These are phyloP conservation scores for Drosophila diplacantha DNA, from an alignment of 2,888 invertebrate genomes.

Conservation along the genomic window DNA sequence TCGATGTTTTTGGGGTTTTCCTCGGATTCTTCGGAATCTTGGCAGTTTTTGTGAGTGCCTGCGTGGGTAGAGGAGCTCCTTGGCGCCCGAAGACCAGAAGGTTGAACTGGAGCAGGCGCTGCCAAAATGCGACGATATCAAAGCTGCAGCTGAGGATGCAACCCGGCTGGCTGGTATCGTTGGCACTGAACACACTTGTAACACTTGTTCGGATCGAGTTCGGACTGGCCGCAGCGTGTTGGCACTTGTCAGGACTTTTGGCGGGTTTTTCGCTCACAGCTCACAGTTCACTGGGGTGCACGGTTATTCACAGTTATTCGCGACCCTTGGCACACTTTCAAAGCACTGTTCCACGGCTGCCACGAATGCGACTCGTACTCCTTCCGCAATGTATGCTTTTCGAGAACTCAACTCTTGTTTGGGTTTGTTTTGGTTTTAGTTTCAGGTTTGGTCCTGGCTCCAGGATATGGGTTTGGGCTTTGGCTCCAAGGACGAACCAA, in stretches of 20 bases:
- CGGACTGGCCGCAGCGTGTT: conserved; percentile 18
- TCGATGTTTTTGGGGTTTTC: conserved; percentile 76
- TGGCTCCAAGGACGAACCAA: conserved; percentile 62
- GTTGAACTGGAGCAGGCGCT: conserved; percentile 58
- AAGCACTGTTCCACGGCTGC: conserved; percentile 2
- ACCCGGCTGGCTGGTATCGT: conserved; percentile 43
- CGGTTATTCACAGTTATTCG: conserved; percentile 13
- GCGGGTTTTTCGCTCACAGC: conserved; percentile 34
- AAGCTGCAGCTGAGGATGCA: conserved; percentile 55
- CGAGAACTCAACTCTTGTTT: neutral
- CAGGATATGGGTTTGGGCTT: conserved; percentile 44
- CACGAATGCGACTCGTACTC: conserved; percentile 1
- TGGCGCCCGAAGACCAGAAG: conserved; percentile 57
- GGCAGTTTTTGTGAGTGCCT: conserved; percentile 70
- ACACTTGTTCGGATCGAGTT: conserved; percentile 36
- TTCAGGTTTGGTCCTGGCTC: conserved; percentile 31
- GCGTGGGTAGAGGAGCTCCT: conserved; percentile 49
- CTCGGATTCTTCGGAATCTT: conserved; percentile 77
- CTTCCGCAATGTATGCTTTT: neutral
- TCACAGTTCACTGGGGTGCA: conserved; percentile 15
- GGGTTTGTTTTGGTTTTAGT: conserved; percentile 32
- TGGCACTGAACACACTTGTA: conserved; percentile 59
- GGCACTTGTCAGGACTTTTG: conserved; percentile 33
- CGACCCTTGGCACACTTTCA: conserved; percentile 28
- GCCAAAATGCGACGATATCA: conserved; percentile 64